These are phyloP conservation scores for Micrasema longulum DNA, from an alignment of 1,140 invertebrate species.

Conservation along the genomic window DNA sequence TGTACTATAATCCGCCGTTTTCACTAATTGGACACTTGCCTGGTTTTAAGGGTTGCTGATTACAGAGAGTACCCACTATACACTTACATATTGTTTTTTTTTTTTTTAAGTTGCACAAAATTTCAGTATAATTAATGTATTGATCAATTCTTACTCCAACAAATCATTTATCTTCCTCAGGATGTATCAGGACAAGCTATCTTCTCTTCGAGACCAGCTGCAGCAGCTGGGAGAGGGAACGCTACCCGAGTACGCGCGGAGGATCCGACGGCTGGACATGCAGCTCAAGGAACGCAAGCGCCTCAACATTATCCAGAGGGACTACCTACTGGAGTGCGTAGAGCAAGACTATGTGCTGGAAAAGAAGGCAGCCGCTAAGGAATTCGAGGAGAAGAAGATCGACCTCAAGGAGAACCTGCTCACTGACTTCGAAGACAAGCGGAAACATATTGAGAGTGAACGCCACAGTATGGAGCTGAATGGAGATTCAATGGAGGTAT, in stretches of 20 bases:
- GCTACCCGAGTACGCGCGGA: slow-evolving; percentile 88
- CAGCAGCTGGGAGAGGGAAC: slow-evolving; percentile 88
- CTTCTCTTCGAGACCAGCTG: slow-evolving; percentile 89
- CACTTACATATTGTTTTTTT: too few species aligned
- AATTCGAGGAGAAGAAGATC: slow-evolving; percentile 95
- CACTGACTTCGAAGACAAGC: slow-evolving; percentile 92
- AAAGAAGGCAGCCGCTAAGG: slow-evolving; percentile 87
- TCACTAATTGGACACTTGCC: too few species aligned
- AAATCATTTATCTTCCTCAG: too few species aligned
- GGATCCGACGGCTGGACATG: slow-evolving; percentile 85
- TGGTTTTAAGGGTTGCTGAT: too few species aligned
- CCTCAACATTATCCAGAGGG: slow-evolving; percentile 85
- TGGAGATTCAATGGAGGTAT: slow-evolving; percentile 85
- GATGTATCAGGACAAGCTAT: slow-evolving; percentile 94
- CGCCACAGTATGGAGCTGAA: slow-evolving; percentile 88
- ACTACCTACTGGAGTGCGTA: slow-evolving; percentile 87
- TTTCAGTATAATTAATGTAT: too few species aligned
- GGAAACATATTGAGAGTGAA: slow-evolving; percentile 89
- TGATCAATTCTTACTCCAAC: too few species aligned
- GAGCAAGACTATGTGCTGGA: slow-evolving; percentile 90
- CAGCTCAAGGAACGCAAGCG: slow-evolving; percentile 83
- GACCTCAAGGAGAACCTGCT: slow-evolving; percentile 92
- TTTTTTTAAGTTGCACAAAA: too few species aligned
- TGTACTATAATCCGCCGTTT: too few species aligned
- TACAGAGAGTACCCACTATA: too few species aligned